A percentile compares a stretch with the other conserved stretches of the same genome.
These are phyloP conservation scores for Brenthis ino DNA, from an alignment of 2,888 invertebrate genomes.

Conservation along the genomic window DNA sequence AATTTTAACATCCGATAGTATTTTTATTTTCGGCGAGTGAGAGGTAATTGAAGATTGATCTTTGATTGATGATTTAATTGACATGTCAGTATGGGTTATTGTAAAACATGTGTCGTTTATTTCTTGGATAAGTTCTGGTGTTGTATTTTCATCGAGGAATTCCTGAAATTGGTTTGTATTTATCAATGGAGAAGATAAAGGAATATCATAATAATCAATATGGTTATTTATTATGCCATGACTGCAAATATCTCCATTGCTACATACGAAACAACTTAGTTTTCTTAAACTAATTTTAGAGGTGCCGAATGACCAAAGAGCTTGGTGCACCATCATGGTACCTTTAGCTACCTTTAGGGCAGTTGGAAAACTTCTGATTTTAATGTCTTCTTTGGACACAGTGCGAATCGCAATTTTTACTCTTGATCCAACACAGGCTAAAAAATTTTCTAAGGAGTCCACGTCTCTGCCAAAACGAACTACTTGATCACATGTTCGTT, in stretches of 20 bases:
- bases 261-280: slow-evolving; percentile 4
- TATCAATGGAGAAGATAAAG: neutral
- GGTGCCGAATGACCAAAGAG: slow-evolving; percentile 1
- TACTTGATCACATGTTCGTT: slow-evolving; percentile 33
- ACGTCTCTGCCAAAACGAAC: slow-evolving; percentile 26
- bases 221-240: neutral
- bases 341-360: slow-evolving; percentile 1
- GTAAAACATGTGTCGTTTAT: too few species aligned
- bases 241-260: neutral
- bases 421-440: neutral
- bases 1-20: too few species aligned
- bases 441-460: slow-evolving; percentile 19
- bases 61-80: too few species aligned
- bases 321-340: slow-evolving; percentile 2
- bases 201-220: slow-evolving; percentile 5
- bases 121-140: neutral
- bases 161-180: neutral
- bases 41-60: too few species aligned
- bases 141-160: neutral
- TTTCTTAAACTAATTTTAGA: neutral
- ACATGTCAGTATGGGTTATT: too few species aligned
- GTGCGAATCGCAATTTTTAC: too few species aligned
- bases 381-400: neutral
- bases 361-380: slow-evolving; percentile 4
- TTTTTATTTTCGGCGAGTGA: too few species aligned